A percentile compares a stretch with the other conserved stretches of the same genome.
phyloP scores from a whole-genome alignment of 1,140 invertebrate species.

The Periplaneta americana region DNA sequence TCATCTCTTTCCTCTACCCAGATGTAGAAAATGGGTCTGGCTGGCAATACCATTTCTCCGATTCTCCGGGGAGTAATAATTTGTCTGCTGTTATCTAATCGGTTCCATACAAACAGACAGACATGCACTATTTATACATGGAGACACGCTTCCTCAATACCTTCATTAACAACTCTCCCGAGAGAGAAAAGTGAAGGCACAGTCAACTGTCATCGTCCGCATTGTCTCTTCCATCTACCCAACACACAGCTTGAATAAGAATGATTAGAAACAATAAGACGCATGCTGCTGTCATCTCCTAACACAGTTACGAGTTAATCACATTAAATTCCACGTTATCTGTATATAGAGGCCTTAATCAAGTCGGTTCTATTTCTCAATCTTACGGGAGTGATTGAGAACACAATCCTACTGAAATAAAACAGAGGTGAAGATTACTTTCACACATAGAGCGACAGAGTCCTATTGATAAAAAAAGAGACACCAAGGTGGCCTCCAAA shows the following conservation, averaged over 20 bases:
- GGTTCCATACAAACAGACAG: neutral
- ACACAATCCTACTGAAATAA: too few species aligned
- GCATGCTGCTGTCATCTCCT: neutral
- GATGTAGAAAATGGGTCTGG: neutral
- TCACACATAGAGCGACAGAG: too few species aligned
- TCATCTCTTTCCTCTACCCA: neutral
- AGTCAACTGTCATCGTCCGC: neutral
- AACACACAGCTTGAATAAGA: neutral
- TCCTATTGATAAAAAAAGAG: too few species aligned
- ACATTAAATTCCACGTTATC: neutral
- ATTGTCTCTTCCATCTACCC: neutral
- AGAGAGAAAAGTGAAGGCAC: neutral
- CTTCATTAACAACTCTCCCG: neutral
- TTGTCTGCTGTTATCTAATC: neutral
- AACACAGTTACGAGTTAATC: neutral
- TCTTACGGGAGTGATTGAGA: too few species aligned
- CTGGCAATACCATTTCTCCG: too few species aligned
- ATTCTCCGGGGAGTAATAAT: too few species aligned
- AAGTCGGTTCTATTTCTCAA: neutral
- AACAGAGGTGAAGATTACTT: too few species aligned
- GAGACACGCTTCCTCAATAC: neutral
- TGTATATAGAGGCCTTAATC: neutral
- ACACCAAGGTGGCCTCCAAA: too few species aligned
- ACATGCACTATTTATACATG: neutral
- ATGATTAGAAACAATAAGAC: neutral